Conservation (phyloP, 2,797 vertebrate species). For the Lagodon rhomboides region DNA sequence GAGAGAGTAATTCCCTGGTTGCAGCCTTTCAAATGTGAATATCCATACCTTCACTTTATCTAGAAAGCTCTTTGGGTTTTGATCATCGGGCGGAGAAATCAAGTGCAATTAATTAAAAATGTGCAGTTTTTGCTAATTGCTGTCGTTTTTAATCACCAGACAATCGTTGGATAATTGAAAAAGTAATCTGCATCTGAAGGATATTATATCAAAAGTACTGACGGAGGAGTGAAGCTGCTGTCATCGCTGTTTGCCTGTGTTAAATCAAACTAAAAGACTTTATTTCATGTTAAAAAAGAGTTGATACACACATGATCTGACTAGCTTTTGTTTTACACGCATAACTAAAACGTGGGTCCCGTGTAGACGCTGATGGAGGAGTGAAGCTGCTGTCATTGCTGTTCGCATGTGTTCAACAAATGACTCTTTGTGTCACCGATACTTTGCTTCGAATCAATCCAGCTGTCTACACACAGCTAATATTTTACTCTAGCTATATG, state of each 20-base stretch:
- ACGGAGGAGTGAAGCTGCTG: background rate
- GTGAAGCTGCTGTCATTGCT: too few relatives aligned
- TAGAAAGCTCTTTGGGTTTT: background rate
- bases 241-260: background rate
- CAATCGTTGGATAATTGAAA: background rate
- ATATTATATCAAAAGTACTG: too few relatives aligned
- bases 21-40: background rate
- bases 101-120: background rate
- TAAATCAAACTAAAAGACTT: background rate
- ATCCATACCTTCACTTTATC: background rate
- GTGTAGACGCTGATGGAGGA: too few relatives aligned
- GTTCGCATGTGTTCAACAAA: too few relatives aligned
- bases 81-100: background rate
- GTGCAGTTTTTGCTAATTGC: background rate
- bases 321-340: too few relatives aligned
- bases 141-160: conserved; percentile 1
- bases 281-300: too few relatives aligned
- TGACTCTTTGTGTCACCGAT: too few relatives aligned
- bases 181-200: background rate
- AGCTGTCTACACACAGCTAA: too few relatives aligned
- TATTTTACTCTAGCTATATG: too few relatives aligned
- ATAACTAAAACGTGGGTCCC: too few relatives aligned
- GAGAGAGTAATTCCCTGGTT: background rate
- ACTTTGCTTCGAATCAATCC: too few relatives aligned
- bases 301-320: too few relatives aligned